Conservation (phyloP, 2,113 vertebrate species). For the Apteryx owenii region DNA sequence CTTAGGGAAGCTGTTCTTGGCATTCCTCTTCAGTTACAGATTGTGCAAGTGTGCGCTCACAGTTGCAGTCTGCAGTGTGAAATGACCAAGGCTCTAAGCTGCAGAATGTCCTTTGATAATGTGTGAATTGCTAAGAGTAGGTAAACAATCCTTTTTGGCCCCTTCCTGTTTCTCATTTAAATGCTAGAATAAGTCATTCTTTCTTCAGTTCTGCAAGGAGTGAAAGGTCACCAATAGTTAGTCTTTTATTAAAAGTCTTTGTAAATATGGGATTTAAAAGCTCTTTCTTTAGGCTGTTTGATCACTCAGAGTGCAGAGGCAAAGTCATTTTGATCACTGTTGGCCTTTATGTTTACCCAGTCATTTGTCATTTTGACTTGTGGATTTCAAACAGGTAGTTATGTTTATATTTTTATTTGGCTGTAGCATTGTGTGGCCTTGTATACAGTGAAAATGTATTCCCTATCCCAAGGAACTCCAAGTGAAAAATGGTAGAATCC, state of each 20-base stretch:
- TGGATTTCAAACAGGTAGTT: not conserved
- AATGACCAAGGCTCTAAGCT: not conserved
- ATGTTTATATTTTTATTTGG: not conserved
- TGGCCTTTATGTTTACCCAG: not conserved
- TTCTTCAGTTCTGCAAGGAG: not conserved
- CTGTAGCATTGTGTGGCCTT: not conserved
- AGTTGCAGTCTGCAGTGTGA: not conserved
- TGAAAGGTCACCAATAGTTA: not conserved
- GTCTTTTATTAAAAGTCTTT: not conserved
- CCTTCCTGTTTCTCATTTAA: slow-evolving; percentile 13
- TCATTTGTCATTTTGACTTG: not conserved
- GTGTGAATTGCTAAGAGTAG: not conserved
- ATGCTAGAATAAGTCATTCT: not conserved
- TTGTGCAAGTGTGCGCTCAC: not conserved
- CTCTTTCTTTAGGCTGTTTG: not conserved
- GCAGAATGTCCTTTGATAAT: not conserved
- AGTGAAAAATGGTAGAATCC: not conserved
- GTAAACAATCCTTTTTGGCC: not conserved
- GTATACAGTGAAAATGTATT: not conserved
- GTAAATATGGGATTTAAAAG: not conserved
- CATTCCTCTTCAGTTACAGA: not conserved
- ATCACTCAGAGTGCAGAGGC: not conserved
- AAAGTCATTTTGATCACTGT: not conserved
- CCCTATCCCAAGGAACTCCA: not conserved
- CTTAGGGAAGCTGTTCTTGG: not conserved